These are phyloP conservation scores for Scaptomyza graminum DNA, from an alignment of 1,140 invertebrate species.

Conservation along the genomic window DNA sequence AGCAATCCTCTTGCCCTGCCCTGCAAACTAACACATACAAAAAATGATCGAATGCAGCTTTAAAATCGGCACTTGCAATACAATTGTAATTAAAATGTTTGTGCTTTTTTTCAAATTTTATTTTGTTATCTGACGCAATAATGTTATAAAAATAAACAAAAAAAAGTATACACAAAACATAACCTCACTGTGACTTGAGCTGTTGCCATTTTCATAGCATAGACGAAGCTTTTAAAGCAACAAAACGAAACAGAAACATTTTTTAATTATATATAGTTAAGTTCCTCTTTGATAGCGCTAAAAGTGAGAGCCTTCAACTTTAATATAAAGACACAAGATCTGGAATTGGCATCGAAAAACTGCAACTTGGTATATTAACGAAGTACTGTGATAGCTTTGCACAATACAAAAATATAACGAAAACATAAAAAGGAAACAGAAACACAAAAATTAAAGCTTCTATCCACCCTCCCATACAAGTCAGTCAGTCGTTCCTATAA, in stretches of 20 bases:
- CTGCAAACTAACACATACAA: neutral
- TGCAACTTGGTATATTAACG: constrained; percentile 27
- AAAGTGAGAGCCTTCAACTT: constrained; percentile 3
- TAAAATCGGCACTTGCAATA: neutral
- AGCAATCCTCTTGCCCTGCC: constrained; percentile 5
- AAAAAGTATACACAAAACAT: constrained; percentile 34
- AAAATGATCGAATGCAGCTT: constrained; percentile 4
- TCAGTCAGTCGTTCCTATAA: constrained; percentile 24
- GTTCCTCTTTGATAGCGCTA: constrained; percentile 36
- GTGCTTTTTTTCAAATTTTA: constrained; percentile 7
- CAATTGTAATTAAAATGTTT: neutral
- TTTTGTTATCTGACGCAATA: constrained; percentile 10
- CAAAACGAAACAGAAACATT: constrained; percentile 4
- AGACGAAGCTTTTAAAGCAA: constrained; percentile 48
- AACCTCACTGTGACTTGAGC: constrained; percentile 59
- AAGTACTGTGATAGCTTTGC: constrained; percentile 52
- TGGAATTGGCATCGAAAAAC: constrained; percentile 22
- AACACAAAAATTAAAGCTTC: constrained; percentile 12
- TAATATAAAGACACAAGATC: neutral
- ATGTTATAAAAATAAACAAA: neutral
- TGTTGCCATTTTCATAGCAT: constrained; percentile 59
- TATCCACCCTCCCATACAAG: constrained; percentile 8
- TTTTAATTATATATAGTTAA: constrained; percentile 31
- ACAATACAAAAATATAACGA: constrained; percentile 10
- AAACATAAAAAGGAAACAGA: neutral